Evolutionary conservation across 2,888 invertebrate genomes (phyloP), one percentile per base, ranked within the genome.

Genomic region (Drosophila diplacantha): DNA sequence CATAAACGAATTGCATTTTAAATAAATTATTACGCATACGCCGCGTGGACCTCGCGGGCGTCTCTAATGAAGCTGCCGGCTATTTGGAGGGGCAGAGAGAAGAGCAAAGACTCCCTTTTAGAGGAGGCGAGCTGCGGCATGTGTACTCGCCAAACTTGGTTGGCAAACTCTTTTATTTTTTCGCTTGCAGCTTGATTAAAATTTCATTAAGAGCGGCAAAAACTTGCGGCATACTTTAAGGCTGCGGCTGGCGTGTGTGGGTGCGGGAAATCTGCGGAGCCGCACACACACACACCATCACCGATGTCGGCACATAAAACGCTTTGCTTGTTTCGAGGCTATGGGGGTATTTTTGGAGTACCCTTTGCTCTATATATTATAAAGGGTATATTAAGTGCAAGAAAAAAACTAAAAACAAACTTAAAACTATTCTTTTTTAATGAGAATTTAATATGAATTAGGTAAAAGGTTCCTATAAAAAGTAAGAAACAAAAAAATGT

Each of bases 1-100:
- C 75, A 81, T 77, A 81, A 80, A 72, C 70, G 80, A 81, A 81
- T 75, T 77, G 74, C 74, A 77, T 77, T 75, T 59, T 79, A 81
- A 81, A 80, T 81, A 81, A 80, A 80, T 76, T 67, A 81, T 81
- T 69, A 71, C 75, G 72, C 71, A 79, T 76, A 79, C 74, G 71
- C 69, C 55, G 64, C 66, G 60, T 65, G 66, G 64, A 57, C 35
- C 39, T 22, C 64, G 64, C 50, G 65, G 70, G 65, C 41, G 67
- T 66, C 71, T 72, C 80, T 80, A 81, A 80, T 80, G 73, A 80
- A 81, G 80, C 80, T 57, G 69, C 65, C 61, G 75, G 74, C 72
- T 78, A 80, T 81, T 81, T 73, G 67, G 49, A 38, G 44, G 26
- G 37, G 47, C 26, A 24, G n/a, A 49, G 26, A 34, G 35, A 12